Evolutionary conservation across 1,140 invertebrate genomes (phyloP).

Genomic region (Nephotettix cincticeps): DNA sequence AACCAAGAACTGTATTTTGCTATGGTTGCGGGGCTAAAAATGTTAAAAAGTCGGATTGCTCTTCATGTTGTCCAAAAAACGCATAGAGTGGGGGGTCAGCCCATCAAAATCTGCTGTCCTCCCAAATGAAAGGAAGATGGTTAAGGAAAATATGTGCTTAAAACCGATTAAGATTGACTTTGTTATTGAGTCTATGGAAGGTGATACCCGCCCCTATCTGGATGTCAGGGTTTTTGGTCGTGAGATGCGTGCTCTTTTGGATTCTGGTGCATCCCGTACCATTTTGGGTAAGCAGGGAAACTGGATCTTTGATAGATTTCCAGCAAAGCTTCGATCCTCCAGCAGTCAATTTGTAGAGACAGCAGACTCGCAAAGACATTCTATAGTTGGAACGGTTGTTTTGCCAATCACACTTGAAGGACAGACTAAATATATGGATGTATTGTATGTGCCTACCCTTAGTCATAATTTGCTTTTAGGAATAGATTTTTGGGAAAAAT

Average conservation of each 20-base stretch:
- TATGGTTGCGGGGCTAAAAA: neutral
- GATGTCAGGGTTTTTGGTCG: conserved; percentile 6
- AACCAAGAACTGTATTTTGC: neutral
- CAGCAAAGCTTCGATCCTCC: neutral
- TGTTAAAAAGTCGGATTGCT: neutral
- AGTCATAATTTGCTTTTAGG: too few relatives aligned
- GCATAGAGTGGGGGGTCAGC: neutral
- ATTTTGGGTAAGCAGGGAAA: neutral
- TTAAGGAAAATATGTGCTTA: too few relatives aligned
- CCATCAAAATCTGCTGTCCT: neutral
- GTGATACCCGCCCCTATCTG: neutral
- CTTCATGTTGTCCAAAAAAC: neutral
- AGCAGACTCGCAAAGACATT: neutral
- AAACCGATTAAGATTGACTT: neutral
- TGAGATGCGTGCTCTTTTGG: neutral
- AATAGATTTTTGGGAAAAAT: neutral
- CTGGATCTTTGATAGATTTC: neutral
- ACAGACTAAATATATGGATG: neutral
- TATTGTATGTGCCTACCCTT: neutral
- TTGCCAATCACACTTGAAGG: neutral
- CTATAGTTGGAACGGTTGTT: neutral
- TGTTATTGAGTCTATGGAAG: too few relatives aligned
- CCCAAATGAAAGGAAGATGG: neutral
- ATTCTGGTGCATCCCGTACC: neutral
- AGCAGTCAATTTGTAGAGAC: neutral